These are phyloP conservation scores for Polia nebulosa DNA, from an alignment of 2,888 invertebrate species.

Conservation along the genomic window DNA sequence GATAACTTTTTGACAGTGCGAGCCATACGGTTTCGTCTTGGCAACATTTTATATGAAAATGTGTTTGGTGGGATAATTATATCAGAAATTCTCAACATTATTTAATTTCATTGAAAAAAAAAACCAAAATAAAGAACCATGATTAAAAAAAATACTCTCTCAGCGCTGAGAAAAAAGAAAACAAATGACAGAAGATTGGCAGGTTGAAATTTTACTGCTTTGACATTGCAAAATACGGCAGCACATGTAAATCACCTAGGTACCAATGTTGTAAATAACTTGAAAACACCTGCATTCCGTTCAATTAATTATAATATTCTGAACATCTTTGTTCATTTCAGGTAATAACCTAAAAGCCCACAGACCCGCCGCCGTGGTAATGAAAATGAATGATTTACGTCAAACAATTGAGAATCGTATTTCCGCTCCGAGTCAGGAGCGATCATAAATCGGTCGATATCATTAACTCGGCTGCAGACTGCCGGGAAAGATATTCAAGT, in stretches of 20 bases:
- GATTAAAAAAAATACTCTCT: background rate
- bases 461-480: conserved; percentile 49
- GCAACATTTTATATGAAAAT: too few species aligned
- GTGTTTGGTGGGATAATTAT: too few species aligned
- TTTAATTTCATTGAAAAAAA: too few species aligned
- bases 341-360: conserved; percentile 43
- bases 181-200: conserved; percentile 15
- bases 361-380: conserved; percentile 22
- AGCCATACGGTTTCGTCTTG: too few species aligned
- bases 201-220: background rate
- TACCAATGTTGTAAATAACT: background rate
- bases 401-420: conserved; percentile 49
- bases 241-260: background rate
- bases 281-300: conserved; percentile 11
- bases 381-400: conserved; percentile 54
- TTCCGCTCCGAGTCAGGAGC: conserved; percentile 38
- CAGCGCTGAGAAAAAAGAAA: background rate
- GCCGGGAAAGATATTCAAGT: conserved; percentile 46
- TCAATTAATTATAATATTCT: conserved; percentile 35
- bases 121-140: background rate
- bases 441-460: conserved; percentile 53
- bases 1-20: too few species aligned
- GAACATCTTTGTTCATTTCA: conserved; percentile 38
- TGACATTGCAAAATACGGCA: background rate
- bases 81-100: too few species aligned